Conservation (phyloP, 2,888 invertebrate species). For the Mesorhabditis spiculigera region DNA sequence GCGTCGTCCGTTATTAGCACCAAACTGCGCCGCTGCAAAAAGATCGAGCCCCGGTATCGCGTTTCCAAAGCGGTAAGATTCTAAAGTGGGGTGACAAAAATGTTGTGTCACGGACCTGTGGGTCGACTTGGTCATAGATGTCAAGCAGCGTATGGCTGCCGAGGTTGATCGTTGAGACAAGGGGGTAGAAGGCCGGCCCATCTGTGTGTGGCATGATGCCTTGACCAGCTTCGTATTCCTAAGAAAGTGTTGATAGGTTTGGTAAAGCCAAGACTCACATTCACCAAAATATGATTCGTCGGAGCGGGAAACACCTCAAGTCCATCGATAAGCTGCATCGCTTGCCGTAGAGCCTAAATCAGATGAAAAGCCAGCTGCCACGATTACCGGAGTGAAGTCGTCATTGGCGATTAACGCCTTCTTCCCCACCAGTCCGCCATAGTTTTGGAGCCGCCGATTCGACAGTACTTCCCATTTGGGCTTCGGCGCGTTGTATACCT, state of each 20-base stretch:
- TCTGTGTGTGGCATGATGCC: conserved; percentile 96
- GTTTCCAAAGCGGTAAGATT: conserved; percentile 7
- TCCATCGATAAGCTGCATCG: conserved; percentile 33
- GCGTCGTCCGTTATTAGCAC: conserved; percentile 78
- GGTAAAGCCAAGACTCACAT: conserved; percentile 14
- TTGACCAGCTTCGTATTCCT: conserved; percentile 63
- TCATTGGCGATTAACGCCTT: conserved; percentile 86
- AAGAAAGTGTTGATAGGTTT: background rate
- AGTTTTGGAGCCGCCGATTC: conserved; percentile 89
- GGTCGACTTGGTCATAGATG: conserved; percentile 66
- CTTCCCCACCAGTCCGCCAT: conserved; percentile 88
- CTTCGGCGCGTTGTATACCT: conserved; percentile 68
- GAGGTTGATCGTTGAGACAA: conserved; percentile 84
- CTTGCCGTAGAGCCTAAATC: conserved; percentile 26
- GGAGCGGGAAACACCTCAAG: conserved; percentile 28
- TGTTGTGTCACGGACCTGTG: conserved; percentile 19
- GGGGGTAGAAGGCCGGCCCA: conserved; percentile 87
- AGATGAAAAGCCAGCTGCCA: background rate
- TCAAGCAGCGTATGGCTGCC: conserved; percentile 87
- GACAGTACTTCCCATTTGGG: conserved; percentile 82
- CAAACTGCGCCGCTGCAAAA: conserved; percentile 83
- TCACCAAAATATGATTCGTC: conserved; percentile 33
- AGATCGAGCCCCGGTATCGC: conserved; percentile 61
- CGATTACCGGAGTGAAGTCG: conserved; percentile 70
- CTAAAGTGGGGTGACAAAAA: background rate